These are phyloP conservation scores for Mythimna albipuncta DNA, from an alignment of 2,888 invertebrate species.

Conservation along the genomic window DNA sequence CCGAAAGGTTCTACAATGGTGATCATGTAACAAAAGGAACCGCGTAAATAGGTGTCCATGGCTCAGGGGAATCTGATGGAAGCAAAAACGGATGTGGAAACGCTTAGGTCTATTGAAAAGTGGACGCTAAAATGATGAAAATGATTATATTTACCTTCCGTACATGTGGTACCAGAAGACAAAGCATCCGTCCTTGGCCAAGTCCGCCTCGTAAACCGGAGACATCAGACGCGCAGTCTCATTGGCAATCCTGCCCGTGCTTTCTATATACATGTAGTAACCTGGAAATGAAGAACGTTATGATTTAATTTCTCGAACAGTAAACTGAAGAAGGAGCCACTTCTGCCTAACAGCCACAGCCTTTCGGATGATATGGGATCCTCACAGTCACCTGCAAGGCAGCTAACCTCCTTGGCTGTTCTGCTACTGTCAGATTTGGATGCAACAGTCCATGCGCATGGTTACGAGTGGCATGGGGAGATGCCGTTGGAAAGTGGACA, in stretches of 20 bases:
- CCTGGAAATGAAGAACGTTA: conserved; percentile 84
- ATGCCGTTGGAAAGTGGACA: too few species aligned
- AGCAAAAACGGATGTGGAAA: not conserved
- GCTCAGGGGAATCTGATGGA: not conserved
- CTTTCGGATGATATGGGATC: too few species aligned
- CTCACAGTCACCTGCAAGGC: too few species aligned
- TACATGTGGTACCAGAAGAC: conserved; percentile 95
- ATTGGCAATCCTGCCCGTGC: conserved; percentile 91
- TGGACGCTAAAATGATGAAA: not conserved
- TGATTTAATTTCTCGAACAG: not conserved
- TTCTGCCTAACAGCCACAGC: too few species aligned
- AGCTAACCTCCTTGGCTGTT: too few species aligned
- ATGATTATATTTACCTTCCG: conserved; percentile 81
- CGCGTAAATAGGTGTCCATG: not conserved
- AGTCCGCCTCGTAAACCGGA: conserved; percentile 91
- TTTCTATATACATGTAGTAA: conserved; percentile 96
- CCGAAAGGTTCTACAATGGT: not conserved
- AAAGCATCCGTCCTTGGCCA: conserved; percentile 90
- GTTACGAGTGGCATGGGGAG: too few species aligned
- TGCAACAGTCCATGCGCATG: too few species aligned
- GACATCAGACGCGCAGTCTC: conserved; percentile 94
- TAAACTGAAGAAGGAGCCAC: too few species aligned
- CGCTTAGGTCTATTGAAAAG: not conserved
- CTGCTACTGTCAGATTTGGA: too few species aligned
- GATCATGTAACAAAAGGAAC: too few species aligned